Base-by-base conservation (phyloP, 64 coral and sea anemone genomes). In the Actinia tenebrosa region DNA sequence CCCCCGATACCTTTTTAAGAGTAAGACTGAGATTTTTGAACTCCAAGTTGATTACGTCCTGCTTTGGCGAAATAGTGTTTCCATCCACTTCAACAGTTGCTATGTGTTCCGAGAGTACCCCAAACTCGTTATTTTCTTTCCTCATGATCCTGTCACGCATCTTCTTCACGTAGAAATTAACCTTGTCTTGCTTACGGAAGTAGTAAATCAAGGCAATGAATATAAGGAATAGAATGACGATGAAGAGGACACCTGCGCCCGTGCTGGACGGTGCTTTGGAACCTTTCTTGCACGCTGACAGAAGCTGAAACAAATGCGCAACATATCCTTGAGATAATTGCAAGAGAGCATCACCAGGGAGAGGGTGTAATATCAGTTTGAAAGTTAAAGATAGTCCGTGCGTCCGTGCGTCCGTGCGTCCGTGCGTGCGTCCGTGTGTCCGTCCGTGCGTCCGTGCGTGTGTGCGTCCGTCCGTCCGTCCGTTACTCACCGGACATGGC, bases 221-320 rank as follows among this genome's bases (percentile, higher is more conserved):
- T 19, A 89, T 46, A 19, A 89, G 54, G 37, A 26, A 79, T 1
- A 89, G 78, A 46, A 89, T 82, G 30, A 64, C 37, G 37, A 89
- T 89, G 20, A 89, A 82, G n/a, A 89, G 42, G 43, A 89, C 52
- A 17, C 87, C 87, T 4, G 77, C 87, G 5, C 54, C 77, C 14
- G 87, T 42, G 42, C 87, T 89, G 7, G 55, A n/a, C 6, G 87
- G 87, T 18, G 87, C 87, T 81, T 64, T 64, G 64, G 78, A 10
- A 2, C 87, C 87, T 55, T 52, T 46, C 56, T 89, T 82, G 56
- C 87, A 89, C 45, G 56, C 23, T 17, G 87, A 89, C 8, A 89
- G 18, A 63, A 89, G 11, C 87, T 89, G 77, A 64, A 66, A 66
- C 20, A 66, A 66, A 66, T 22, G 63, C 53, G 53, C 53, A 55